These are phyloP conservation scores for Prietella phreatophila DNA, from an alignment of 2,113 vertebrate genomes.

Conservation along the genomic window DNA sequence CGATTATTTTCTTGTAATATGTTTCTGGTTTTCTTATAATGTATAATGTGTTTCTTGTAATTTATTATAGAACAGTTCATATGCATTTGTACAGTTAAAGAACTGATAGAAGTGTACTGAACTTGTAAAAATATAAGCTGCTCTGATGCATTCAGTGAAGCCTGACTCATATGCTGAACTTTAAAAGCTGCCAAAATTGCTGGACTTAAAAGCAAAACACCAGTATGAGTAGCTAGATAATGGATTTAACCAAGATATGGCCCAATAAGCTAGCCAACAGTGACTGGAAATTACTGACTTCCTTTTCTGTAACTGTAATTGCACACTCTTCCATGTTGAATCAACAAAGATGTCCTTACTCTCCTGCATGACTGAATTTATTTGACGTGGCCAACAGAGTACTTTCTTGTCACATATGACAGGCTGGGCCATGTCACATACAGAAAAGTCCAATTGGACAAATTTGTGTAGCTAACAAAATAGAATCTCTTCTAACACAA, in stretches of 20 bases:
- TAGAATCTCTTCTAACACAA: constrained; percentile 56
- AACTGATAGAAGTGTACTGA: background rate
- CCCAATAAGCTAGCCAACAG: background rate
- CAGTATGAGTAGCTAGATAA: background rate
- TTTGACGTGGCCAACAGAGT: constrained; percentile 38
- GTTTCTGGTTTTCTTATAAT: background rate
- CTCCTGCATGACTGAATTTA: background rate
- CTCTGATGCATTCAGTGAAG: constrained; percentile 4
- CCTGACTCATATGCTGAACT: background rate
- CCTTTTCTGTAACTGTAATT: constrained; percentile 43
- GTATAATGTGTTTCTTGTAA: background rate
- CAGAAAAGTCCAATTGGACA: constrained; percentile 54
- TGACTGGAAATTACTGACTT: constrained; percentile 40
- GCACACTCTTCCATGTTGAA: constrained; percentile 29
- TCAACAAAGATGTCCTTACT: constrained; percentile 38
- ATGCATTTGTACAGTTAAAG: background rate
- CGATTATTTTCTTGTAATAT: background rate
- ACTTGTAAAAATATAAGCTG: background rate
- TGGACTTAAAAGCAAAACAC: background rate
- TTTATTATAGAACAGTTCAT: background rate
- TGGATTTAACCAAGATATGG: constrained; percentile 29
- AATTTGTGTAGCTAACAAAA: constrained; percentile 63
- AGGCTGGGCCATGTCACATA: constrained; percentile 58
- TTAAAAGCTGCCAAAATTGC: constrained; percentile 14
- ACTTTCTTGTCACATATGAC: constrained; percentile 39